Evolutionary conservation across 1,140 invertebrate species (phyloP).

Genomic region (Calliopsis andreniformis): DNA sequence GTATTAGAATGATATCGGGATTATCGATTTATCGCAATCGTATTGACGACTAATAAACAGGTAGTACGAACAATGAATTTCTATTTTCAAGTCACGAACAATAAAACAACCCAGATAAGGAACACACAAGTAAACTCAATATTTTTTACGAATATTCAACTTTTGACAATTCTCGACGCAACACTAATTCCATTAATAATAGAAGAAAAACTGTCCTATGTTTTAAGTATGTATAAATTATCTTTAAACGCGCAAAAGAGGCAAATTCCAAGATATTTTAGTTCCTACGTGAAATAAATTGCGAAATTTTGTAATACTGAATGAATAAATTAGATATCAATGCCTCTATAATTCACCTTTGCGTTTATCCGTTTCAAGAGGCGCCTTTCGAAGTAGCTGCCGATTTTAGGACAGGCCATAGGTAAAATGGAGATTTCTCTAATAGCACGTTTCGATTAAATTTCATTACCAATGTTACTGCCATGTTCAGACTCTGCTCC

Average conservation of each 20-base stretch:
- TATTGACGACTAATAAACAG: not conserved
- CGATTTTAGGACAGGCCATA: not conserved
- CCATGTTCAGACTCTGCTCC: slow-evolving; percentile 7
- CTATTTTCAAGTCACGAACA: not conserved
- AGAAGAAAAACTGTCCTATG: not conserved
- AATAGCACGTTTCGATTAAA: slow-evolving; percentile 17
- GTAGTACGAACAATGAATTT: not conserved
- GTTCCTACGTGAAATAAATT: too few relatives aligned
- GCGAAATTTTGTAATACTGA: too few relatives aligned
- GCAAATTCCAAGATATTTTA: not conserved
- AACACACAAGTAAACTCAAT: not conserved
- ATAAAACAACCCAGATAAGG: not conserved
- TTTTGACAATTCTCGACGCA: too few relatives aligned
- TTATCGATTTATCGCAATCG: not conserved
- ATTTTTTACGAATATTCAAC: not conserved
- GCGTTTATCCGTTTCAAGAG: not conserved
- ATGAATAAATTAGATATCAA: not conserved
- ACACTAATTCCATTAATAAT: not conserved
- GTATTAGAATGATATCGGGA: not conserved
- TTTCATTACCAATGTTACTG: slow-evolving; percentile 34
- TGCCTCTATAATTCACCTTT: not conserved
- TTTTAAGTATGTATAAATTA: not conserved
- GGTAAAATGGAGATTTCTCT: not conserved
- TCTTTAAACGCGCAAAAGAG: not conserved
- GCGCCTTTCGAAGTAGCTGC: not conserved